Base-by-base conservation (phyloP, 1,140 invertebrate species). In the Planococcus citri region DNA sequence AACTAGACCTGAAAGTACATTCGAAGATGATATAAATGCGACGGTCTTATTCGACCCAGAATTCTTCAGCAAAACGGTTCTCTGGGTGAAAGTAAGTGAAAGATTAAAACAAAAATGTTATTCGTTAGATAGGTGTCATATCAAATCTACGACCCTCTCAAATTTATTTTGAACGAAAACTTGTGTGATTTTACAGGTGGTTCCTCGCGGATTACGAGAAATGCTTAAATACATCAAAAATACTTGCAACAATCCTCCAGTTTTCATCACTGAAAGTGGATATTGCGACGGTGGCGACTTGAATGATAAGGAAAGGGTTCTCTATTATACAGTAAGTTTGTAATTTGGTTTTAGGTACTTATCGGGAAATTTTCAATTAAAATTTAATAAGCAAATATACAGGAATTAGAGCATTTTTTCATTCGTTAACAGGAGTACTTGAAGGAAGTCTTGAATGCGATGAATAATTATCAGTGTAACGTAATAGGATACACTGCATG, bases 401-500 rank as follows among this genome's bases (percentile, higher is more conserved):
- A 33, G 3, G n/a, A n/a, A 33, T 33, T 33, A 33, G 3, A 33
- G 12, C 29, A 12, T 33, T 33, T 33, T 33, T 6, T 12, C 29
- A n/a, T 33, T 33, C 29, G 12, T 33, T 33, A 33, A 77, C n/a
- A 83, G 75, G 75, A 78, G 9, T 89, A 90, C 74, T 79, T 91
- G 21, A 82, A 83, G 69, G 80, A 85, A 21, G 76, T 90, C 71
- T 78, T 87, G 22, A 80, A 83, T 73, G 87, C 88, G 0, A 82
- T 90, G 4, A 73, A 84, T 37, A 78, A 84, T 17, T 85, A 88
- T 73, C 81, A 82, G 0, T 85, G 84, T 33, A 82, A 86, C 41
- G 82, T 91, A 0, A 76, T 79, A n/a, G 85, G 81, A 0, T 91
- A 91, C 73, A 84, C 86, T 0, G 79, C 83, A 51, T 92, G 89